Evolutionary conservation across 2,797 vertebrate species (phyloP).

Genomic region (Gambusia yucatana): DNA sequence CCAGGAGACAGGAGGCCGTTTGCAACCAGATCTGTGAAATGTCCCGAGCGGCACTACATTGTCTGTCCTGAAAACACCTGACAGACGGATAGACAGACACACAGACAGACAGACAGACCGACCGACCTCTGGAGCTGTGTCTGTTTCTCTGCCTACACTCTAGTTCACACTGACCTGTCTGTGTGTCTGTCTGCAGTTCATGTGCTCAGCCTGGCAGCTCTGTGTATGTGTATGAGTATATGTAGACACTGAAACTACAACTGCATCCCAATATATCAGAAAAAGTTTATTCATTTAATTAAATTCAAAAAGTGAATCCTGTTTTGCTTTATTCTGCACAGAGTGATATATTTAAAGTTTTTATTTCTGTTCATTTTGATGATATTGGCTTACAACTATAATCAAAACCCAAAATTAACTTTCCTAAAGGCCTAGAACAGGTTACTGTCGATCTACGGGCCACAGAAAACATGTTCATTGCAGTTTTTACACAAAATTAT

Average conservation of each 20-base stretch:
- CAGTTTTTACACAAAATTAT: too few species aligned
- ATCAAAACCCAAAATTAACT: background rate
- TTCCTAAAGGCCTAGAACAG: background rate
- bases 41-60: conserved; percentile 73
- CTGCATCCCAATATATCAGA: background rate
- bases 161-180: conserved; percentile 80
- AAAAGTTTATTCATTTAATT: background rate
- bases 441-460: too few species aligned
- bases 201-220: conserved; percentile 66
- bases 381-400: background rate
- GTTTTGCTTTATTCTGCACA: background rate
- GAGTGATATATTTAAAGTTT: background rate
- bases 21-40: conserved; percentile 69
- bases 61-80: conserved; percentile 80
- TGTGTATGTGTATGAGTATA: conserved; percentile 26
- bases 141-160: conserved; percentile 82
- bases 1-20: conserved; percentile 71
- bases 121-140: conserved; percentile 84
- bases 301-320: background rate
- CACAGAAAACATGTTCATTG: too few species aligned
- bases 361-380: background rate
- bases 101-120: conserved; percentile 89
- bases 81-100: conserved; percentile 84
- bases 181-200: conserved; percentile 82
- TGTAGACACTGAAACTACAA: conserved; percentile 17